Conservation (phyloP, 2,888 invertebrate species). For the Aphidoletes aphidimyza region DNA sequence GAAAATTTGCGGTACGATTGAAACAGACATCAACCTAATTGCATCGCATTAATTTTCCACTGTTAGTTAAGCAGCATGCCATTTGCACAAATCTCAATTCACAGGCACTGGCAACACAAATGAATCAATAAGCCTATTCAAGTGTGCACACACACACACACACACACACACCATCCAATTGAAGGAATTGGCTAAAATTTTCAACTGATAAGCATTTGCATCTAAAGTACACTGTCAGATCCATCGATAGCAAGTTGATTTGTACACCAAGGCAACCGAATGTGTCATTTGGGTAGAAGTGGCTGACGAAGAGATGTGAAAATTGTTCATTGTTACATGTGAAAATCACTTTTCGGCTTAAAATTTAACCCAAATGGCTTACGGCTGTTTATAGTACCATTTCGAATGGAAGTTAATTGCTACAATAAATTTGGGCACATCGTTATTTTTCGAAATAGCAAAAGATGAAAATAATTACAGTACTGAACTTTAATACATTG, state of each 20-base stretch:
- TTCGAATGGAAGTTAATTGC: constrained; percentile 28
- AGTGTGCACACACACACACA: not conserved
- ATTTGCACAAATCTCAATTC: not conserved
- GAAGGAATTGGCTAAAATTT: not conserved
- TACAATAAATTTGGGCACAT: constrained; percentile 48
- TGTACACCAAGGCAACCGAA: not conserved
- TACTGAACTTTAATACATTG: not conserved
- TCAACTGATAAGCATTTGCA: constrained; percentile 31
- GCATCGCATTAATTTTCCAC: constrained; percentile 42
- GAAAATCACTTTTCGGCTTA: not conserved
- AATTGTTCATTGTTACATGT: not conserved
- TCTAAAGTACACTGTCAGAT: constrained; percentile 37
- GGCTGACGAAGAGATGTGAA: not conserved
- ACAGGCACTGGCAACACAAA: not conserved
- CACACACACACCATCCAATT: not conserved
- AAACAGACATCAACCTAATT: constrained; percentile 45
- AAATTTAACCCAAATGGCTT: not conserved
- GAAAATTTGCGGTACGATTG: constrained; percentile 45
- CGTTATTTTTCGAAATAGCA: not conserved
- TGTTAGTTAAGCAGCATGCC: not conserved
- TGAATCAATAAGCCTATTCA: not conserved
- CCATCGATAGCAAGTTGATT: constrained; percentile 15
- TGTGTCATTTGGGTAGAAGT: not conserved
- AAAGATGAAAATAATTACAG: not conserved
- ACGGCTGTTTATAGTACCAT: not conserved